Evolutionary conservation across 2,797 vertebrate genomes (phyloP), one percentile per base, ranked within the genome.

Genomic region (Cynopterus sphinx): DNA sequence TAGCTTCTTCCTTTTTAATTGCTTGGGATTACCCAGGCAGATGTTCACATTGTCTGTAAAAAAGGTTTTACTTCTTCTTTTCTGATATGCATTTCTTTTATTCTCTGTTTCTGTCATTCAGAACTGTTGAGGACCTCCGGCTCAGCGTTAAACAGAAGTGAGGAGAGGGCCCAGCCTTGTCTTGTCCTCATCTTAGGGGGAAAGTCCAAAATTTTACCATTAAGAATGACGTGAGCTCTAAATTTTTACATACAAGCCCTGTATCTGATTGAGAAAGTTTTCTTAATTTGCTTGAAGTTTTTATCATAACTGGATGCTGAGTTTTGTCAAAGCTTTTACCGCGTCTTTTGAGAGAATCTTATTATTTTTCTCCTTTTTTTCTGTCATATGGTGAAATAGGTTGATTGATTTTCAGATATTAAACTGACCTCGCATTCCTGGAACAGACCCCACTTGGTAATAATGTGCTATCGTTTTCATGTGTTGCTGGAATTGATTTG

Each of bases 121-220:
- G 43, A 2, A 1, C 46, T 3, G n/a, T 67, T 16, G 33, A 6
- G 39, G 41, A 10, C n/a, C 16, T 53, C 59, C 5, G 19, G 17
- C 22, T 7, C 28, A 4, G 36, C 0, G 8, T 33, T 21, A 57
- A 9, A 3, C 3, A 15, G 1, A 33, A 22, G n/a, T 10, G 36
- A 12, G 15, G 8, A 4, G 53, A 21, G 83, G 2, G 0, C 2
- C 12, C 10, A 0, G 0, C 24, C 6, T 13, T 31, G 61, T 70
- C 24, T 19, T 16, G 36, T 2, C 39, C n/a, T n/a, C 24, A 2
- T 36, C 8, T 36, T 31, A 7, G 19, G 24, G 46, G 22, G 19
- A 11, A 9, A 6, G 7, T 1, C 28, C 12, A 1, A 0, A 8
- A 6, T 43, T 39, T n/a, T 53, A 3, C 70, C 33, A 12, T 10